Percentiles rank a stretch among this genome's conserved stretches.
phyloP scores from a whole-genome alignment of 2,797 vertebrate genomes.

The Acanthurus tractus region DNA sequence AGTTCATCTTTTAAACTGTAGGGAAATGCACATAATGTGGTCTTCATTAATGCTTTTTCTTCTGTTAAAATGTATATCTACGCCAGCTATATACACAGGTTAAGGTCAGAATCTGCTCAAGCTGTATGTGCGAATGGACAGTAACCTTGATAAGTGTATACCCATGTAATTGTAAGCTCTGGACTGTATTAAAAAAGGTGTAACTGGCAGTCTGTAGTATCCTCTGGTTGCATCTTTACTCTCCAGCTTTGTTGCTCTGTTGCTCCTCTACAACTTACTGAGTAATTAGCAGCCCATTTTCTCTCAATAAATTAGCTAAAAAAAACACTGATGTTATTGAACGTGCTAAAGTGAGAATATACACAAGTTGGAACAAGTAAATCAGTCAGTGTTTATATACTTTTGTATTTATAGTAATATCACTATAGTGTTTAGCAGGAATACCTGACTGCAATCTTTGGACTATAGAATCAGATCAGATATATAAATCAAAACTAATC shows the following conservation, averaged over 20 bases:
- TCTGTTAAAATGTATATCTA: no score
- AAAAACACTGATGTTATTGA: slow-evolving; percentile 24
- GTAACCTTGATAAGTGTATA: no score
- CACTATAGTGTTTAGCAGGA: neutral
- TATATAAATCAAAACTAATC: slow-evolving; percentile 20
- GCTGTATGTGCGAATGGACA: no score
- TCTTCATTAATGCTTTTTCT: no score
- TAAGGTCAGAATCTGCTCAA: no score
- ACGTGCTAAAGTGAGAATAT: slow-evolving; percentile 17
- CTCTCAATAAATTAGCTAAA: slow-evolving; percentile 23
- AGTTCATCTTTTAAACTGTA: no score
- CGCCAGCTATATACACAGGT: no score
- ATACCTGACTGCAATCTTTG: neutral
- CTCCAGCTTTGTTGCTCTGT: neutral
- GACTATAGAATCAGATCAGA: slow-evolving; percentile 35
- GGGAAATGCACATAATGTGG: no score
- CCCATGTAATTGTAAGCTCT: no score
- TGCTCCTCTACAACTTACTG: slow-evolving; percentile 9
- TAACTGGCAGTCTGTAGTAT: no score
- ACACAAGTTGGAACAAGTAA: slow-evolving; percentile 18
- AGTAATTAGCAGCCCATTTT: slow-evolving; percentile 36
- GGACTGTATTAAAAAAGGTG: no score
- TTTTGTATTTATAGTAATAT: slow-evolving; percentile 11
- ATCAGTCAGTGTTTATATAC: slow-evolving; percentile 13
- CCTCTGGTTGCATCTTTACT: no score